Base-by-base conservation (phyloP, 2,888 invertebrate species). In the Monopis laevigella region DNA sequence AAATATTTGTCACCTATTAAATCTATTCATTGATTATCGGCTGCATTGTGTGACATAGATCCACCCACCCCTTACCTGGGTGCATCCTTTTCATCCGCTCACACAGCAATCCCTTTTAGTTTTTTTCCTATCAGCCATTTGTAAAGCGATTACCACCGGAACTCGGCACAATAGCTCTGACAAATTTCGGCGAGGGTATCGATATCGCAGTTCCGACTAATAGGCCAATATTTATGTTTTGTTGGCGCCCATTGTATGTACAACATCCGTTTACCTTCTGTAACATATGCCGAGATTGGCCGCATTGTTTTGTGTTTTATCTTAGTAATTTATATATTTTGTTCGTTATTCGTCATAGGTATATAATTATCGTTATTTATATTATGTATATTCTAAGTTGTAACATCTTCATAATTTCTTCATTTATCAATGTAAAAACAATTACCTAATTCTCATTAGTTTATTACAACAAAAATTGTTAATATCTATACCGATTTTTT, bases 181-280 rank as follows among this genome's bases (percentile, higher is more conserved):
- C 67, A 65, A 66, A 68, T 66, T 65, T 61, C 56, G 59, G 59
- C 54, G 53, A 60, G 51, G 62, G 65, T 74, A 75, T 78, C 73
- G 62, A 59, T 77, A 69, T 70, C 73, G 59, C 61, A 72, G 73
- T 73, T 75, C 70, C 72, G 71, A 71, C 67, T 71, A 67, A 69
- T 70, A 66, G 62, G 57, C 64, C 59, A 71, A 74, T 74, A 71
- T 74, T 72, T 68, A 66, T 65, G 62, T 65, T 63, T 60, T 66
- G 67, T 72, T 70, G 60, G 62, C 56, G 50, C 53, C 61, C 58
- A 65, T 75, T 73, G 66, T 65, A 51, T 53, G 52, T 62, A 55
- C 48, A 53, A 56, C 64, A 67, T 71, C 70, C 71, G 67, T 55
- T 62, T 53, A 8, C 28, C 26, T 11, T 39, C 14, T 8, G 8